Evolutionary conservation across 1,140 invertebrate species (phyloP), one percentile per base, ranked within the genome.

Genomic region (Campoletis sonorensis): DNA sequence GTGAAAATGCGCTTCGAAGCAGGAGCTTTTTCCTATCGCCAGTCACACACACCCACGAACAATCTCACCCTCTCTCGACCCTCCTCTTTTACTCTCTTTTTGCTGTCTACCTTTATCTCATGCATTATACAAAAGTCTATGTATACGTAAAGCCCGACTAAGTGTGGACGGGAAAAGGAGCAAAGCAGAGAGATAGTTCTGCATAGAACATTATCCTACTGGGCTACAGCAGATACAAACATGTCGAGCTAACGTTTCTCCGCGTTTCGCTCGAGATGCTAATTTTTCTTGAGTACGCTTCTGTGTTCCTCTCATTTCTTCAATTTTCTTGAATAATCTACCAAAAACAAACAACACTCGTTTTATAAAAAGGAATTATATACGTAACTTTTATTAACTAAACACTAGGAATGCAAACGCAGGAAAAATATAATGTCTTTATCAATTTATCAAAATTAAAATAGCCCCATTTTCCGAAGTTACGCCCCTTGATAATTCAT

Each of bases 251-350:
- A 54, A 18, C 18, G 16, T 54, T 54, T n/a, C 51, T 54, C 51
- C 16, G n/a, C 18, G 8, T 13, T 45, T 45, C 40, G 8, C 40
- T 54, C 51, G 16, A 8, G 18, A 54, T 54, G 51, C n/a, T n/a
- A 54, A 54, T 54, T 54, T 54, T 54, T 68, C 78, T 45, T 68
- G 78, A 58, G 81, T 40, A 70, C 81, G 83, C 81, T 84, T 33
- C 76, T 70, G 33, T 79, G 61, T 70, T 76, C 13, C 49, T 8
- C 51, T n/a, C n/a, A 54, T 54, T 54, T 54, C 18, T 54, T 5
- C 51, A 54, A 54, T 54, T 54, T 54, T 54, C 3, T n/a, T 21
- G 1, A 54, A n/a, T 54, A 54, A 54, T 54, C 16, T 18, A 54
- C 16, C 18, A 54, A 54, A 16, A 54, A 54, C 1, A 7, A 54